Evolutionary conservation across 2,888 invertebrate genomes (phyloP).

Genomic region (Caenorhabditis drosophilae): DNA sequence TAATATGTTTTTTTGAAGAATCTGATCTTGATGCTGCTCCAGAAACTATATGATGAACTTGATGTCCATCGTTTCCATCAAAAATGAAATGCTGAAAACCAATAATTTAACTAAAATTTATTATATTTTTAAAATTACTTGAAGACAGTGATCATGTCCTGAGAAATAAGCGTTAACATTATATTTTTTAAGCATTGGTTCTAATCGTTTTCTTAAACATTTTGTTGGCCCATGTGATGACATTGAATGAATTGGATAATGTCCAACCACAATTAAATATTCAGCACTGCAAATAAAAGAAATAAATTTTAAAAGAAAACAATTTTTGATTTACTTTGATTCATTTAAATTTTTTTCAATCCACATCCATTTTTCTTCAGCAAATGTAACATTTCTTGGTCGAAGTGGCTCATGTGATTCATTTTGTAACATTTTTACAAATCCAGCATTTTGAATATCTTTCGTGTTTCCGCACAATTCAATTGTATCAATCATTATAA

Average conservation of each 20-base stretch:
- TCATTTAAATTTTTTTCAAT: conserved; percentile 67
- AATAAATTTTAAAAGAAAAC: too few species aligned
- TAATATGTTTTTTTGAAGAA: conserved; percentile 64
- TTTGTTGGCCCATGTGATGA: conserved; percentile 73
- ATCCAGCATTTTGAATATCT: conserved; percentile 46
- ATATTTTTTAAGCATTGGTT: conserved; percentile 71
- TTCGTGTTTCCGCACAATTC: conserved; percentile 70
- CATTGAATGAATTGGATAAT: conserved; percentile 72
- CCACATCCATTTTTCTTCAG: conserved; percentile 71
- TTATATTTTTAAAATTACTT: conserved; percentile 60
- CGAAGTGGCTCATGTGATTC: conserved; percentile 51
- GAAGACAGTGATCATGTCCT: conserved; percentile 73
- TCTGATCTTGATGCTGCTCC: conserved; percentile 71
- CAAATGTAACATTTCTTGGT: conserved; percentile 39
- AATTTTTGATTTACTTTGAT: conserved; percentile 20
- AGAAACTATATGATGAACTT: conserved; percentile 70
- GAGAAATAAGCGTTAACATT: conserved; percentile 71
- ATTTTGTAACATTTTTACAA: conserved; percentile 50
- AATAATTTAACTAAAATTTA: neutral
- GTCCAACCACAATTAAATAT: conserved; percentile 72
- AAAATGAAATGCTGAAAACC: conserved; percentile 45
- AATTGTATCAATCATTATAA: conserved; percentile 73
- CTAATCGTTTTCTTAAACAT: conserved; percentile 70
- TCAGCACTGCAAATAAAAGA: conserved; percentile 71
- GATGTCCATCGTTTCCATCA: conserved; percentile 44